Conservation (phyloP, 2,113 vertebrate genomes). For the Ceuthmochares aereus region DNA sequence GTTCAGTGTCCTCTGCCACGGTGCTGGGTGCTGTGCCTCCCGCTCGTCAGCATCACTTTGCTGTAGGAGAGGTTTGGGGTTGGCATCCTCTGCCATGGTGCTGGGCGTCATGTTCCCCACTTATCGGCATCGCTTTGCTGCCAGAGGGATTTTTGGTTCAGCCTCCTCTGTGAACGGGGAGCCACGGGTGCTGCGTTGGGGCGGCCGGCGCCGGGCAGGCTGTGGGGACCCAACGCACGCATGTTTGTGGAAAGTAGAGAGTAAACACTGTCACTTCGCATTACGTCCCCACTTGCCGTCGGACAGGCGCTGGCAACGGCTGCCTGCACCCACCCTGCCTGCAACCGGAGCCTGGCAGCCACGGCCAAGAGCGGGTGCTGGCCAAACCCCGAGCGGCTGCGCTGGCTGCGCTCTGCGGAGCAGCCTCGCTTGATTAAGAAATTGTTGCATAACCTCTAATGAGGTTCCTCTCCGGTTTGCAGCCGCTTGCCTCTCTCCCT, state of each 20-base stretch:
- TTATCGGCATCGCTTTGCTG: not conserved
- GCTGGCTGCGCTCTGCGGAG: not conserved
- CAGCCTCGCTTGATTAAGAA: slow-evolving; percentile 32
- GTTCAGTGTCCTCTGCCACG: too few relatives aligned
- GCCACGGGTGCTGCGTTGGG: accelerated
- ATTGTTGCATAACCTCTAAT: slow-evolving; percentile 32
- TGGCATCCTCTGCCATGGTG: not conserved
- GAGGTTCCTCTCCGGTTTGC: not conserved
- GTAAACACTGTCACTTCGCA: not conserved
- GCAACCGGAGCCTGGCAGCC: not conserved
- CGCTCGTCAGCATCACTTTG: not conserved
- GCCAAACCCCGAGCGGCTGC: not conserved
- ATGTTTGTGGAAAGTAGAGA: not conserved
- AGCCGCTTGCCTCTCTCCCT: not conserved
- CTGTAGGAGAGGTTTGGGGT: not conserved
- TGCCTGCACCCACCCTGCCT: not conserved
- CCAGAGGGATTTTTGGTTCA: accelerated
- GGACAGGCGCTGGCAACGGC: not conserved
- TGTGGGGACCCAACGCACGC: accelerated
- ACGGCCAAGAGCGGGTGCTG: not conserved
- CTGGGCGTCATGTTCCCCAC: not conserved
- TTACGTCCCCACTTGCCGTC: not conserved
- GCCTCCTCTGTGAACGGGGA: accelerated
- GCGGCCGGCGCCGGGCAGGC: not conserved
- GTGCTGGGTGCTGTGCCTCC: not conserved